Base-by-base conservation (phyloP, 1,140 invertebrate genomes). In the Euura lappo region DNA sequence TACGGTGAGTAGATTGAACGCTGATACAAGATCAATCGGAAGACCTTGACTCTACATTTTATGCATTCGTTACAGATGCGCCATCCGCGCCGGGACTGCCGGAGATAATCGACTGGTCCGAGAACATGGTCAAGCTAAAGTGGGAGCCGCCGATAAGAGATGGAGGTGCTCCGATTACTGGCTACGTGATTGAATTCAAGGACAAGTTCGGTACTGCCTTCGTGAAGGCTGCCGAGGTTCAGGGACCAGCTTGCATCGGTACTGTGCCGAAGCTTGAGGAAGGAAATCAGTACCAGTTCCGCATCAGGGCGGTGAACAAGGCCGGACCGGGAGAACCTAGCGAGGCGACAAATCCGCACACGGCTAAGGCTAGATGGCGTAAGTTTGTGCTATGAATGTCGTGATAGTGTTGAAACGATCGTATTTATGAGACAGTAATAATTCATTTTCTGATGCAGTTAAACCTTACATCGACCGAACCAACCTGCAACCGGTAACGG, bases 121-220 rank as follows among this genome's bases (percentile, higher is more conserved):
- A 97, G 82, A 94, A 96, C 81, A 95, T 94, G 77, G 97, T 96
- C 0, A 95, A 97, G 85, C 89, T 99, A 0, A 97, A 97, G 82
- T 99, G 98, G 98, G 97, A 99, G 77, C 93, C 93, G 71, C 98
- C 98, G 13, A 92, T 96, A 73, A 91, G 95, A 80, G 98, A 99
- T 90, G 98, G 98, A 47, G 98, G 98, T 8, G 95, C 98, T 64
- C 96, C 97, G 4, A 98, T 99, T 78, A 97, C 94, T 6, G 94
- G 96, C 78, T 99, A 99, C 83, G 91, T 99, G 68, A 95, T 99
- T 80, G 95, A 97, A 88, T 93, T 93, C 86, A 93, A 93, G 79
- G 93, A 94, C 68, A 95, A 94, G 85, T 93, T 91, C 77, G 90
- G 89, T 46, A 88, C 89, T 4, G 86, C 84, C 45, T 94, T 91